Conservation (phyloP, 2,888 invertebrate genomes). For the Asteroscopus sphinx region DNA sequence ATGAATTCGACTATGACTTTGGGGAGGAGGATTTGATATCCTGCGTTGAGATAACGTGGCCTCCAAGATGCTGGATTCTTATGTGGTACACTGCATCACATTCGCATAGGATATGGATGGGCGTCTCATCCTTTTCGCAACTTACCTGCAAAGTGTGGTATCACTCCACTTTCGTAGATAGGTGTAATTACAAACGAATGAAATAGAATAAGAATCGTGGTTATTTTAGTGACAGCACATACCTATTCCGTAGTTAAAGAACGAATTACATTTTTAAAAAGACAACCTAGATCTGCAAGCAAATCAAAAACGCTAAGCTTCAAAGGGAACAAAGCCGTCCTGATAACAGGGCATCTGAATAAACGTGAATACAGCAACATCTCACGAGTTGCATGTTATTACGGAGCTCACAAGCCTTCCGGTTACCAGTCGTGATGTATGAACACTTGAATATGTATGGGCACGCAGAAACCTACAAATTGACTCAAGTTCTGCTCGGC, state of each 20-base stretch:
- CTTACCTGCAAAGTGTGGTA: too few relatives aligned
- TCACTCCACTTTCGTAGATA: too few relatives aligned
- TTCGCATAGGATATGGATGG: too few relatives aligned
- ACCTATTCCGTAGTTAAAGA: not conserved
- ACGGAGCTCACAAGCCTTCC: conserved; percentile 61
- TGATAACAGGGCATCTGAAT: conserved; percentile 59
- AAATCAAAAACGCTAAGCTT: conserved; percentile 26
- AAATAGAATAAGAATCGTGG: too few relatives aligned
- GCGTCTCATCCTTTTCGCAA: too few relatives aligned
- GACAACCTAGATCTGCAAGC: conserved; percentile 13
- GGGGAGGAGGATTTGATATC: too few relatives aligned
- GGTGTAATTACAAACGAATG: too few relatives aligned
- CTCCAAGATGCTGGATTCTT: too few relatives aligned
- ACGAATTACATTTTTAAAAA: conserved; percentile 6
- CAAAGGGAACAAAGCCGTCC: conserved; percentile 54
- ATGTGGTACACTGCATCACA: too few relatives aligned
- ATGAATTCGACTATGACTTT: too few relatives aligned
- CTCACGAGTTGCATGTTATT: conserved; percentile 65
- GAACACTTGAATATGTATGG: conserved; percentile 70
- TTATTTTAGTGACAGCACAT: too few relatives aligned
- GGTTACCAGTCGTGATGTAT: conserved; percentile 63
- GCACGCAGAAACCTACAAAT: conserved; percentile 60
- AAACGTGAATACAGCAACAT: conserved; percentile 54
- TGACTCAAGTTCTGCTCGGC: conserved; percentile 53
- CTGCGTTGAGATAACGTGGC: too few relatives aligned